Evolutionary conservation across 2,888 invertebrate species (phyloP), one percentile per base, ranked within the genome.

Genomic region (Plagodis pulveraria): DNA sequence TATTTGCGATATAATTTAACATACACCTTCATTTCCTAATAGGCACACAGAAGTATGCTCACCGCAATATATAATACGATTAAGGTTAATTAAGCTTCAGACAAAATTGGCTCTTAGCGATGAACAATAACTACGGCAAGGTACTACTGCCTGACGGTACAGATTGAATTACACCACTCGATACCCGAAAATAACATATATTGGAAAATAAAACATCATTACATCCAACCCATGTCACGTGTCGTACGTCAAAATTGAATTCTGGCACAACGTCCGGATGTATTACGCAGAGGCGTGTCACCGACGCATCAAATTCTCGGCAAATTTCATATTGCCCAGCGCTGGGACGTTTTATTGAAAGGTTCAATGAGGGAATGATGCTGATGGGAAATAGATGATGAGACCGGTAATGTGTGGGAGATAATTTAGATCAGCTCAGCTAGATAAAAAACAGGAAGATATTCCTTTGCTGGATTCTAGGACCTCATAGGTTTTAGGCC

Each of bases 171-270:
- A 57, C 56, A 58, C 48, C 46, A 35, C 58, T 47, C 47, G 22
- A 45, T 50, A 36, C 32, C 52, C 49, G 50, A 58, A 50, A 50
- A 58, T 63, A 61, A 54, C 50, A 52, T 55, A 63, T 63, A 63
- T 61, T 62, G 57, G 57, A 57, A 63, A 59, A 59, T 62, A 62
- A 61, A 62, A 65, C 57, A 56, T 60, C 50, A 57, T 67, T 52
- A 61, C 43, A 57, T 45, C n/a, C 40, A 53, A 63, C 69, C 69
- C 73, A 47, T 69, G 67, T 73, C 76, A 74, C 67, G 58, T 65
- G 72, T 67, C 71, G 60, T 64, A 73, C 69, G 74, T 70, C 76
- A 74, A 79, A 84, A 84, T 85, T 85, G 83, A 81, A 86, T 86
- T 79, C 72, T 73, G 72, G 57, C 68, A 61, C 73, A 76, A 74